Evolutionary conservation across 2,888 invertebrate species (phyloP).

Genomic region (Rhagonycha lutea): DNA sequence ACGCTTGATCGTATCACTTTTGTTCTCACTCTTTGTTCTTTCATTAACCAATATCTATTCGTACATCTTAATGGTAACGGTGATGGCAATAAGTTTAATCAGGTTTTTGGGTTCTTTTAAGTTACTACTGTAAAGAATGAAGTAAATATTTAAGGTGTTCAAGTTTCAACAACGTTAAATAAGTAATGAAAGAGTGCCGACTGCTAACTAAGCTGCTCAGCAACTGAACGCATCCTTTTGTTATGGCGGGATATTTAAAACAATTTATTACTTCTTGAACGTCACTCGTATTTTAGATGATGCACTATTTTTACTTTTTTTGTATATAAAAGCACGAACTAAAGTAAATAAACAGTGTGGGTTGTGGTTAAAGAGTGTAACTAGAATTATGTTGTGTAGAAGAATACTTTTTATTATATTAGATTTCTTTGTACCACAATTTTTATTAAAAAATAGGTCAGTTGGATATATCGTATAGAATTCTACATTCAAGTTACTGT

Average conservation of each 20-base stretch:
- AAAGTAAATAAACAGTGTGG: conserved; percentile 31
- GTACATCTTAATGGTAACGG: not conserved
- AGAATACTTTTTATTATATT: not conserved
- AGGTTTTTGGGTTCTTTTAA: not conserved
- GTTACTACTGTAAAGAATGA: not conserved
- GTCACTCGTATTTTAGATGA: not conserved
- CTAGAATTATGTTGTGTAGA: not conserved
- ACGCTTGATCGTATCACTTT: not conserved
- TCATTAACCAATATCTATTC: not conserved
- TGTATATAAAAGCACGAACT: conserved; percentile 18
- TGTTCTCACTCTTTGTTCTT: not conserved
- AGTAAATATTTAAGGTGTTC: not conserved
- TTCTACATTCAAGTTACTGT: conserved; percentile 2
- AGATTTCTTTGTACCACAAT: not conserved
- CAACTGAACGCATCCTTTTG: not conserved
- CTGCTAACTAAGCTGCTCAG: not conserved
- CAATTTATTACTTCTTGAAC: not conserved
- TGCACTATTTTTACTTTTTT: conserved; percentile 5
- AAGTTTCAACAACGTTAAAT: not conserved
- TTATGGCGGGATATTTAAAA: not conserved
- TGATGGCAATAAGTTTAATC: not conserved
- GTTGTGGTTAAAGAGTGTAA: conserved; percentile 20
- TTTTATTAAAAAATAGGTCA: not conserved
- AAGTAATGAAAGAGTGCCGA: not conserved
- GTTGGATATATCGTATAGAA: not conserved